Conservation (phyloP, 1,140 invertebrate species). For the Bactericera cockerelli region DNA sequence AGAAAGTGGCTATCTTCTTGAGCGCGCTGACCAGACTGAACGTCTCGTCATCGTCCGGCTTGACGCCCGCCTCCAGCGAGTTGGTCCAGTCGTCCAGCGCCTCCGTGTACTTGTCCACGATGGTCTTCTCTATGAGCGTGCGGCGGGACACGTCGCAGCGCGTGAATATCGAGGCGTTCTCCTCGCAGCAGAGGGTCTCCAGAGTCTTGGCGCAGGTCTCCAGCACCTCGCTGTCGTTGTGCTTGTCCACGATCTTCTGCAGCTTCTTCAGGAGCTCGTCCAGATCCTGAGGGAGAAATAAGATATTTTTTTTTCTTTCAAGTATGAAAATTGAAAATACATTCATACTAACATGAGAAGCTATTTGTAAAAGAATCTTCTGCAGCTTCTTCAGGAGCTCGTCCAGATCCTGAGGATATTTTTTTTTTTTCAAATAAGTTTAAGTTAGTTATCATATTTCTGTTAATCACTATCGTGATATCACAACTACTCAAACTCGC, state of each 20-base stretch:
- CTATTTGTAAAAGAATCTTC: too few relatives aligned
- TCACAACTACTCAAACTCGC: too few relatives aligned
- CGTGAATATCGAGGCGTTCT: slow-evolving; percentile 72
- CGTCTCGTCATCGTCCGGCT: slow-evolving; percentile 88
- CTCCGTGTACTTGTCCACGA: slow-evolving; percentile 79
- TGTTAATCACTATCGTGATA: too few relatives aligned
- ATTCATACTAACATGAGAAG: too few relatives aligned
- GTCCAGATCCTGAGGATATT: slow-evolving; percentile 50
- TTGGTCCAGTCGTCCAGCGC: slow-evolving; percentile 72
- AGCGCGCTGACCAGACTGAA: slow-evolving; percentile 79
- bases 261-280: slow-evolving; percentile 67
- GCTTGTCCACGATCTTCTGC: slow-evolving; percentile 68
- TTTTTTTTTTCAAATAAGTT: too few relatives aligned
- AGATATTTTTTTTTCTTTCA: too few relatives aligned
- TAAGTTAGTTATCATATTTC: too few relatives aligned
- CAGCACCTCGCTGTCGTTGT: slow-evolving; percentile 82
- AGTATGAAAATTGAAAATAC: too few relatives aligned
- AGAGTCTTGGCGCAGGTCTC: slow-evolving; percentile 87
- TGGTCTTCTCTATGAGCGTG: slow-evolving; percentile 68
- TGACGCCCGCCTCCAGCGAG: slow-evolving; percentile 60
- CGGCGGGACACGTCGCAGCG: slow-evolving; percentile 53
- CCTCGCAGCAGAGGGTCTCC: slow-evolving; percentile 79
- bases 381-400: slow-evolving; percentile 65
- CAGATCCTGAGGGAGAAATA: slow-evolving; percentile 39
- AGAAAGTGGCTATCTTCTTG: slow-evolving; percentile 84